Percentiles rank a stretch among this genome's conserved stretches.
phyloP scores from a whole-genome alignment of 1,140 invertebrate genomes.

The Drosophila gunungcola region DNA sequence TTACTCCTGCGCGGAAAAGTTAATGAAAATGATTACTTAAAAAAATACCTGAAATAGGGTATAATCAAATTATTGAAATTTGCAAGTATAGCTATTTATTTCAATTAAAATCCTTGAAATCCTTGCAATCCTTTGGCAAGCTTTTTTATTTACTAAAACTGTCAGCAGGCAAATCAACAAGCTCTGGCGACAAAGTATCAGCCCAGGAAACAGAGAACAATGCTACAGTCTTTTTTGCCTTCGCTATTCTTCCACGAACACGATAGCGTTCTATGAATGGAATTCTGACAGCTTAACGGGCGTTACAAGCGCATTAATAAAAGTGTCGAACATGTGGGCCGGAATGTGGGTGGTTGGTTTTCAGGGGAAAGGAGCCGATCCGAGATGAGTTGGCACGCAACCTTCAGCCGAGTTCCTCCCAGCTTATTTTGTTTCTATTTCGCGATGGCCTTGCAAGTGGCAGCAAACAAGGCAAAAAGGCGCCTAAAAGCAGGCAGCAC shows the following conservation, averaged over 20 bases:
- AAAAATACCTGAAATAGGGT: neutral
- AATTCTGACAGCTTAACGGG: slow-evolving; percentile 74
- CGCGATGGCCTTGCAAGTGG: slow-evolving; percentile 59
- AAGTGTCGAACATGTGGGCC: slow-evolving; percentile 71
- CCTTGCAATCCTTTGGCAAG: slow-evolving; percentile 1
- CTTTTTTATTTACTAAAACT: slow-evolving; percentile 71
- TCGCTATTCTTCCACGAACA: slow-evolving; percentile 2
- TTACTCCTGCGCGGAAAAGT: neutral
- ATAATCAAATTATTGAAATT: neutral
- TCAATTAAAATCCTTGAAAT: neutral
- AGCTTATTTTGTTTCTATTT: slow-evolving; percentile 28
- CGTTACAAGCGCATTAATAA: slow-evolving; percentile 80
- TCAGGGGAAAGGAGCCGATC: slow-evolving; percentile 5
- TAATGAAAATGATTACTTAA: neutral
- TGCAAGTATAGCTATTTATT: too few relatives aligned
- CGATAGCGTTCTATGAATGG: slow-evolving; percentile 71
- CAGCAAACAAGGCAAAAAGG: slow-evolving; percentile 38
- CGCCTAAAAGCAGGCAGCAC: slow-evolving; percentile 64
- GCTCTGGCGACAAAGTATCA: slow-evolving; percentile 20
- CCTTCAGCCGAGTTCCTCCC: slow-evolving; percentile 51
- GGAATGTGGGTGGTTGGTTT: neutral
- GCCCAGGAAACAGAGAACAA: slow-evolving; percentile 41
- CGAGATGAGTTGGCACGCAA: slow-evolving; percentile 59
- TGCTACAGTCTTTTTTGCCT: slow-evolving; percentile 5
- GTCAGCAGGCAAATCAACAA: slow-evolving; percentile 54